These are phyloP conservation scores for Steatocranus sp. DNA, from an alignment of 2,797 vertebrate species.

Conservation along the genomic window DNA sequence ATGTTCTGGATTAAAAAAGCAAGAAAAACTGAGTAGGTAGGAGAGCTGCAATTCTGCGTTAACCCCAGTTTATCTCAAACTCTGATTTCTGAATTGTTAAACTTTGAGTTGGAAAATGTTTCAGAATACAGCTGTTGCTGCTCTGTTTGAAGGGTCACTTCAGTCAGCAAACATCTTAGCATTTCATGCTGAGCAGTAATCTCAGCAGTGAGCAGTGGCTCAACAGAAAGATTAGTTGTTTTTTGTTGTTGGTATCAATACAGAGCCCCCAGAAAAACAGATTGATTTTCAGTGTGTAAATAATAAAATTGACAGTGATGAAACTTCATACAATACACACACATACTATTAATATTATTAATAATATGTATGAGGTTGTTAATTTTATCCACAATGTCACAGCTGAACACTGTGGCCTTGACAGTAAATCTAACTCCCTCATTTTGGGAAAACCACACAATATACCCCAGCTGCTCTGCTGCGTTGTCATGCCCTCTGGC, in stretches of 20 bases:
- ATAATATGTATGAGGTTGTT: not conserved
- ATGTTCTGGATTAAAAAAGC: not conserved
- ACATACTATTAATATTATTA: not conserved
- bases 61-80: not conserved
- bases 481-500: conserved; percentile 51
- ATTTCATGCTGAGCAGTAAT: conserved; percentile 27
- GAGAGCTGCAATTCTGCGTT: not conserved
- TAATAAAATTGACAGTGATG: not conserved
- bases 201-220: conserved; percentile 2
- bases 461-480: conserved; percentile 39
- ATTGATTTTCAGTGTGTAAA: not conserved
- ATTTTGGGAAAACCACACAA: not conserved
- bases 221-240: conserved; percentile 7
- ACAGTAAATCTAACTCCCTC: not conserved
- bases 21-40: not conserved
- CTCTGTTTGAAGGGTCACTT: not conserved
- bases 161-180: conserved; percentile 9
- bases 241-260: not conserved
- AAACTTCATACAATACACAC: not conserved
- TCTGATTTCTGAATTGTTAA: not conserved
- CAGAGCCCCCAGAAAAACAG: not conserved
- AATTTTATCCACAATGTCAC: not conserved
- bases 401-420: not conserved
- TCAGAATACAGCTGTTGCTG: not conserved
- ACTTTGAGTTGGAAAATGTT: not conserved